Percentiles rank a stretch among this genome's conserved stretches.
phyloP scores from a whole-genome alignment of 2,113 vertebrate species.

The Mormyrus iriodes region DNA sequence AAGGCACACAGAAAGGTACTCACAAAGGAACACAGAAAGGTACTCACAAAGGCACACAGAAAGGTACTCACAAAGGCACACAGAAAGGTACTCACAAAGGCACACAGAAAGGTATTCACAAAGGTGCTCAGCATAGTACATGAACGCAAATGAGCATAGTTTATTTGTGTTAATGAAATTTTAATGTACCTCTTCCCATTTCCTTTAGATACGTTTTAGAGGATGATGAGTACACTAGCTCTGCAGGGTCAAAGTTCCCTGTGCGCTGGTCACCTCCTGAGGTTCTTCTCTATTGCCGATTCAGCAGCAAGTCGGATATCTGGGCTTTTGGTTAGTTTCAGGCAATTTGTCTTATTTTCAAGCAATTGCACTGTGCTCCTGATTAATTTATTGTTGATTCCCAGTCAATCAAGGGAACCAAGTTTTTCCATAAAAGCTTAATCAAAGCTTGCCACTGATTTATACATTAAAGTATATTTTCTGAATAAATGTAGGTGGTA shows the following conservation, averaged over 20 bases:
- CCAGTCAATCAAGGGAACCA: not conserved
- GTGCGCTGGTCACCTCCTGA: constrained; percentile 97
- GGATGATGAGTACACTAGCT: constrained; percentile 90
- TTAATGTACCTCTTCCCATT: not conserved
- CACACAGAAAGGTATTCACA: too few species aligned
- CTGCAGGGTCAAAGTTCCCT: constrained; percentile 86
- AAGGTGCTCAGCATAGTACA: not conserved
- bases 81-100: not conserved
- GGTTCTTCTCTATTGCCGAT: constrained; percentile 89
- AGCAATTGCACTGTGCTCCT: not conserved
- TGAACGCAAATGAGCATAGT: not conserved
- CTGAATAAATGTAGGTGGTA: not conserved
- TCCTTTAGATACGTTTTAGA: constrained; percentile 79
- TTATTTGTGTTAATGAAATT: not conserved
- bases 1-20: too few species aligned
- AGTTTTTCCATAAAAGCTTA: not conserved
- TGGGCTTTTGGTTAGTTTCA: constrained; percentile 91
- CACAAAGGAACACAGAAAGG: too few species aligned
- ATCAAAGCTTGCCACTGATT: not conserved
- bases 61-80: not conserved
- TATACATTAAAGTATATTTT: not conserved
- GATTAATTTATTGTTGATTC: not conserved
- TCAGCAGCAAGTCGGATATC: constrained; percentile 98
- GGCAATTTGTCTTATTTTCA: not conserved
- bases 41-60: too few species aligned